Conservation (phyloP, 1,140 invertebrate species). For the Aradophagus sp. region DNA sequence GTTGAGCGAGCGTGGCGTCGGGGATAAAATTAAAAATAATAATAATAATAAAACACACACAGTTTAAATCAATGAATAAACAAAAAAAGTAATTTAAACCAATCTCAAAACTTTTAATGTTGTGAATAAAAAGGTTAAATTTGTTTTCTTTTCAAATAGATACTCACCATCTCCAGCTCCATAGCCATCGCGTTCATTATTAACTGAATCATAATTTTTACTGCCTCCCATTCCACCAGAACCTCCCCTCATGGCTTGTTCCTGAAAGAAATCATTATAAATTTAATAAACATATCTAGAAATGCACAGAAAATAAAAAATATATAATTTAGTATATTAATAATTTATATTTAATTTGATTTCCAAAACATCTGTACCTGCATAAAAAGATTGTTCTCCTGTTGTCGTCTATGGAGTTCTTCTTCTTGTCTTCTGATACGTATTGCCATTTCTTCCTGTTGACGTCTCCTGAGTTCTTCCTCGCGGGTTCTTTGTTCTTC, state of each 20-base stretch:
- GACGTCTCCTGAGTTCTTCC: conserved; percentile 81
- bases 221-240: conserved; percentile 55
- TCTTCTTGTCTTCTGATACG: conserved; percentile 87
- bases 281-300: conserved; percentile 17
- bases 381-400: conserved; percentile 88
- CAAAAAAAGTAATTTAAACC: too few species aligned
- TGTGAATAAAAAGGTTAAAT: too few species aligned
- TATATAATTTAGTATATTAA: too few species aligned
- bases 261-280: conserved; percentile 55
- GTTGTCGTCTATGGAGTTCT: conserved; percentile 85
- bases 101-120: too few species aligned
- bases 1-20: conserved; percentile 34
- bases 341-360: too few species aligned
- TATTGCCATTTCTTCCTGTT: conserved; percentile 84
- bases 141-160: too few species aligned
- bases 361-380: too few species aligned
- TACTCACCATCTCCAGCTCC: conserved; percentile 70
- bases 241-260: conserved; percentile 70
- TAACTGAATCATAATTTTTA: conserved; percentile 71
- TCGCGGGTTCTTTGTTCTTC: conserved; percentile 87
- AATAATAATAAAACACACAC: conserved; percentile 12
- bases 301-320: conserved; percentile 2
- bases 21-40: conserved; percentile 6
- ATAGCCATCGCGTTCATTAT: conserved; percentile 71
- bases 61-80: too few species aligned